Conservation (phyloP, 2,888 invertebrate genomes). For the Criorhina ranunculi region DNA sequence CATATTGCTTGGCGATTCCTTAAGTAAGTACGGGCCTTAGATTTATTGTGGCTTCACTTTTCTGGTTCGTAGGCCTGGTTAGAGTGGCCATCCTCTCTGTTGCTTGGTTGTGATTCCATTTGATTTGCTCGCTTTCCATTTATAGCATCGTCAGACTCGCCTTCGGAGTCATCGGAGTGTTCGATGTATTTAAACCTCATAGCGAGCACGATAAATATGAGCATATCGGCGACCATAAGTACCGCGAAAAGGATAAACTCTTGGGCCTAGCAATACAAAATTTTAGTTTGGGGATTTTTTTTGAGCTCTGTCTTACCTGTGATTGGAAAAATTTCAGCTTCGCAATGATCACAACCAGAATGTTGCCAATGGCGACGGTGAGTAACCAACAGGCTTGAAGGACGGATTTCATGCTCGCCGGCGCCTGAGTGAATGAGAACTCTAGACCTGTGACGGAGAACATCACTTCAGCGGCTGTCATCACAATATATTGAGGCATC, state of each 20-base stretch:
- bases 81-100: conserved; percentile 30
- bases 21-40: conserved; percentile 48
- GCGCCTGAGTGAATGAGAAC: conserved; percentile 98
- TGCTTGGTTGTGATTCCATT: conserved; percentile 28
- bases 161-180: conserved; percentile 62
- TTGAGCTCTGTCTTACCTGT: conserved; percentile 79
- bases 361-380: conserved; percentile 96
- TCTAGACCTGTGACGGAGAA: conserved; percentile 98
- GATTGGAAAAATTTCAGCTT: conserved; percentile 81
- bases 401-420: conserved; percentile 96
- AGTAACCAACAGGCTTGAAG: conserved; percentile 96
- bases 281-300: neutral
- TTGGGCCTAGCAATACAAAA: conserved; percentile 87
- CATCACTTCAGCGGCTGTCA: conserved; percentile 97
- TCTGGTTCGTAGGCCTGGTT: conserved; percentile 29
- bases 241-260: conserved; percentile 95
- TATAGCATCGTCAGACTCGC: conserved; percentile 18
- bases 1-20: conserved; percentile 10
- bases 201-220: conserved; percentile 92
- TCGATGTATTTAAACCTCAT: conserved; percentile 90
- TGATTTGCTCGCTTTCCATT: conserved; percentile 18
- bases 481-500: conserved; percentile 95
- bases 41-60: conserved; percentile 11
- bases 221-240: conserved; percentile 93
- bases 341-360: conserved; percentile 91